Evolutionary conservation across 2,113 vertebrate genomes (phyloP).

Genomic region (Vombatus ursinus): DNA sequence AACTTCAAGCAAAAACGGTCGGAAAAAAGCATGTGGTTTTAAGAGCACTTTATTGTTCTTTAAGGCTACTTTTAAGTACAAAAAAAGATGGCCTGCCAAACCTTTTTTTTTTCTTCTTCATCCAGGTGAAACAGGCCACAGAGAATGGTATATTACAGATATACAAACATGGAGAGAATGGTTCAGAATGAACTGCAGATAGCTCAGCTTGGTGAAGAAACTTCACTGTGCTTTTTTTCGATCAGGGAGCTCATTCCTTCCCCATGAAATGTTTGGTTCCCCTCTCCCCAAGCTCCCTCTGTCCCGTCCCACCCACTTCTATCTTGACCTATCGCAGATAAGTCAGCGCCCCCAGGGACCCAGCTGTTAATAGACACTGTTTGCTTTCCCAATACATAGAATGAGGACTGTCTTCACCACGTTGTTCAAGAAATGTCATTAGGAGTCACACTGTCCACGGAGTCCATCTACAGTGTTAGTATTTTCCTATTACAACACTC

Average conservation of each 20-base stretch:
- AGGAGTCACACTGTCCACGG: constrained; percentile 81
- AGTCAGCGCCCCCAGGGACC: constrained; percentile 78
- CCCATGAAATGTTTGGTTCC: constrained; percentile 30
- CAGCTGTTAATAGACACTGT: constrained; percentile 68
- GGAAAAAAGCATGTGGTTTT: constrained; percentile 86
- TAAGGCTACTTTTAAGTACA: constrained; percentile 99
- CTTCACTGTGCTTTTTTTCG: constrained; percentile 35
- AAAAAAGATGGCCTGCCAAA: constrained; percentile 99
- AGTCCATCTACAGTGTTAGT: constrained; percentile 82
- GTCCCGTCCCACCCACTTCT: constrained; percentile 53
- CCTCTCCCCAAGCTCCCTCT: constrained; percentile 64
- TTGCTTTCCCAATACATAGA: constrained; percentile 66
- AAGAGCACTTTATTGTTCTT: constrained; percentile 99
- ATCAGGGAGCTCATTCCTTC: constrained; percentile 38
- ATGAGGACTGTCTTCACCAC: constrained; percentile 60
- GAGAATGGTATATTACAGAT: constrained; percentile 92
- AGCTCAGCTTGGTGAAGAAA: constrained; percentile 84
- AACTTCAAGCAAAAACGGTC: not conserved
- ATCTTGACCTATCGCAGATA: constrained; percentile 82
- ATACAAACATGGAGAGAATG: constrained; percentile 89
- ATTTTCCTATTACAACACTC: constrained; percentile 83
- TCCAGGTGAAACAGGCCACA: constrained; percentile 95
- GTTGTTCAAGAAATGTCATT: constrained; percentile 68
- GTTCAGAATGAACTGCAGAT: constrained; percentile 83
- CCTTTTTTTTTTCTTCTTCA: constrained; percentile 91